Conservation (phyloP, 2,888 invertebrate species). For the Halictus ligatus region DNA sequence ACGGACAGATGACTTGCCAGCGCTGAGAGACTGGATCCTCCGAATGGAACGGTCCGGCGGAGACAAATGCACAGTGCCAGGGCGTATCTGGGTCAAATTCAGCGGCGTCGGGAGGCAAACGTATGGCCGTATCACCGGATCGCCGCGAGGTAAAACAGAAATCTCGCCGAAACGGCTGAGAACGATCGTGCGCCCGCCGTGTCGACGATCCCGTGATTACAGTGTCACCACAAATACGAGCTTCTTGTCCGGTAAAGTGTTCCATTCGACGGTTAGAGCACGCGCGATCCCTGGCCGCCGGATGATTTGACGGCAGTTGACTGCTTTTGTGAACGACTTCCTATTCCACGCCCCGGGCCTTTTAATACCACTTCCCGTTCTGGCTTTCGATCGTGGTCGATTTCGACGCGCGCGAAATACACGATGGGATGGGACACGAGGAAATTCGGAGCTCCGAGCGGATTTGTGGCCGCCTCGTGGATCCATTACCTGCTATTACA, state of each 20-base stretch:
- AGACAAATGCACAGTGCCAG: conserved; percentile 11
- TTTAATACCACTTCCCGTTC: conserved; percentile 40
- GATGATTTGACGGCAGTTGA: conserved; percentile 32
- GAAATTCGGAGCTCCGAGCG: conserved; percentile 9
- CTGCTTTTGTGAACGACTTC: conserved; percentile 34
- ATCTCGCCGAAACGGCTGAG: conserved; percentile 35
- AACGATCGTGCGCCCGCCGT: conserved; percentile 24
- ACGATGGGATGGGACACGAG: conserved; percentile 9
- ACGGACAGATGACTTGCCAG: conserved; percentile 6
- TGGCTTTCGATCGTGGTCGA: conserved; percentile 32
- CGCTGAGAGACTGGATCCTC: neutral
- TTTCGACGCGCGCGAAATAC: conserved; percentile 6
- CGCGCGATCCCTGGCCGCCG: conserved; percentile 13
- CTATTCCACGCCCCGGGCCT: conserved; percentile 42
- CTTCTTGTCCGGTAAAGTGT: conserved; percentile 8
- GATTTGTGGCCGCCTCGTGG: neutral
- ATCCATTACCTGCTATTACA: neutral
- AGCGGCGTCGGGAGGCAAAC: neutral
- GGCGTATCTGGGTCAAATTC: conserved; percentile 22
- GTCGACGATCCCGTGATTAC: conserved; percentile 41
- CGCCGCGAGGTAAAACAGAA: conserved; percentile 32
- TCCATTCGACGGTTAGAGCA: conserved; percentile 17
- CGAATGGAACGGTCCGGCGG: conserved; percentile 3
- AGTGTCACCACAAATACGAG: conserved; percentile 48
- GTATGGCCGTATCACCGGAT: conserved; percentile 22